These are phyloP conservation scores for Apteryx mantelli DNA, from an alignment of 2,113 vertebrate genomes.

Conservation along the genomic window DNA sequence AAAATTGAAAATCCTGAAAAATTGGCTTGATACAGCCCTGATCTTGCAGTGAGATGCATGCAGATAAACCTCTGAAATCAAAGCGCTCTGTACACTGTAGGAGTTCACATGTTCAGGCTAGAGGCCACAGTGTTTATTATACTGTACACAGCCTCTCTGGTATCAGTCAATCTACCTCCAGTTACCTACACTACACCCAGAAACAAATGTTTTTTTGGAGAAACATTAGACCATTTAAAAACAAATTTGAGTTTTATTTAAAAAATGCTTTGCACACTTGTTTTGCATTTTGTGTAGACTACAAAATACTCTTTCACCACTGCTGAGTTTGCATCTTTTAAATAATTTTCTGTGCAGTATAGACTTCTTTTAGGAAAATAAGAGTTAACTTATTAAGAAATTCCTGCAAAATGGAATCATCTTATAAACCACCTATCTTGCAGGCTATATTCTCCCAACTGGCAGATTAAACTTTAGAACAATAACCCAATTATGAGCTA, in stretches of 20 bases:
- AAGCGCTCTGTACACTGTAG: background rate
- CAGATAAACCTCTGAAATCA: background rate
- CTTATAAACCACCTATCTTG: constrained; percentile 27
- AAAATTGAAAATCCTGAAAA: background rate
- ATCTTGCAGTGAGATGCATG: background rate
- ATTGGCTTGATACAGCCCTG: fast-evolving
- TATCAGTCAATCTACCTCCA: background rate
- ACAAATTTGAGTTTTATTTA: background rate
- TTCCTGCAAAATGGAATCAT: background rate
- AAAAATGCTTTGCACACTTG: background rate
- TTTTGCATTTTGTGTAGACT: background rate
- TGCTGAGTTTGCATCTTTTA: background rate
- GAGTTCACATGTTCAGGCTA: background rate
- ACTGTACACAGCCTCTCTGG: background rate
- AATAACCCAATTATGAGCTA: constrained; percentile 62
- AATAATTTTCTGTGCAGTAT: background rate
- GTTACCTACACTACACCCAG: background rate
- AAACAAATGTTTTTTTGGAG: background rate
- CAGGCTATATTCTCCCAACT: background rate
- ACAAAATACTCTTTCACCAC: background rate
- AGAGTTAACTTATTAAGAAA: constrained; percentile 13
- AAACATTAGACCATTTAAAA: background rate
- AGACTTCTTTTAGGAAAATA: background rate
- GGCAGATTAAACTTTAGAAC: constrained; percentile 43
- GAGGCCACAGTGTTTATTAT: background rate